Evolutionary conservation across 37 sponge, comb jelly and placozoan species (phyloP).

Genomic region (Crambe crambe): DNA sequence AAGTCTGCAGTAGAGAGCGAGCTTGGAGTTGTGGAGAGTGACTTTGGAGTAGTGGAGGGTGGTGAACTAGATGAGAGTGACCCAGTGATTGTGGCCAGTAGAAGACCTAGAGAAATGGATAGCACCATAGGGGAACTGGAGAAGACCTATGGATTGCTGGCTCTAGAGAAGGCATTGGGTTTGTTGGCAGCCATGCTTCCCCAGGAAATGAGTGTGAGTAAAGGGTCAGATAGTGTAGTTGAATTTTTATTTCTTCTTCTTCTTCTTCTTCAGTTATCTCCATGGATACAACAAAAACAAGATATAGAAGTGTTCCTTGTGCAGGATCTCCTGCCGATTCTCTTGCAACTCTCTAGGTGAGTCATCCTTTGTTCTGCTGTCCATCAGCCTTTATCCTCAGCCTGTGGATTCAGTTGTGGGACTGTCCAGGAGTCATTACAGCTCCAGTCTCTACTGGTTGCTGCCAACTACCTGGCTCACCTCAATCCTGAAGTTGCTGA

Average conservation of each 20-base stretch:
- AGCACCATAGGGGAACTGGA: slow-evolving; percentile 35
- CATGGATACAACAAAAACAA: slow-evolving; percentile 41
- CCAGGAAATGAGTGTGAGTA: slow-evolving; percentile 38
- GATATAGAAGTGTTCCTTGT: slow-evolving; percentile 48
- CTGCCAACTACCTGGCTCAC: slow-evolving; percentile 49
- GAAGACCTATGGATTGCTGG: slow-evolving; percentile 37
- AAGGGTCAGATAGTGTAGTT: neutral
- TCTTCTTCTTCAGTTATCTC: slow-evolving; percentile 23
- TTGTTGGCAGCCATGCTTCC: slow-evolving; percentile 59
- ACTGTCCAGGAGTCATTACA: neutral
- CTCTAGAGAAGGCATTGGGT: slow-evolving; percentile 35
- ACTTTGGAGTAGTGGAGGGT: slow-evolving; percentile 1
- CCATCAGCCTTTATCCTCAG: neutral
- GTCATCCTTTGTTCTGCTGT: neutral
- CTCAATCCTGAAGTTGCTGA: slow-evolving; percentile 68
- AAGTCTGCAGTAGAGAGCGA: slow-evolving; percentile 5
- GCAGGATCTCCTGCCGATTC: slow-evolving; percentile 54
- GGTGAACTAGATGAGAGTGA: slow-evolving; percentile 20
- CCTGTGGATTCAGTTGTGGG: too few relatives aligned
- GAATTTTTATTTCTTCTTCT: neutral
- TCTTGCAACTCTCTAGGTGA: slow-evolving; percentile 52
- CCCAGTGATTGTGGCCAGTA: slow-evolving; percentile 27
- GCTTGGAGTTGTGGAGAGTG: neutral
- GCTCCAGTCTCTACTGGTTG: slow-evolving; percentile 33
- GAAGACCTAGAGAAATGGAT: slow-evolving; percentile 2